Conservation (phyloP, 1,140 invertebrate species). For the Papilio polyxenes region DNA sequence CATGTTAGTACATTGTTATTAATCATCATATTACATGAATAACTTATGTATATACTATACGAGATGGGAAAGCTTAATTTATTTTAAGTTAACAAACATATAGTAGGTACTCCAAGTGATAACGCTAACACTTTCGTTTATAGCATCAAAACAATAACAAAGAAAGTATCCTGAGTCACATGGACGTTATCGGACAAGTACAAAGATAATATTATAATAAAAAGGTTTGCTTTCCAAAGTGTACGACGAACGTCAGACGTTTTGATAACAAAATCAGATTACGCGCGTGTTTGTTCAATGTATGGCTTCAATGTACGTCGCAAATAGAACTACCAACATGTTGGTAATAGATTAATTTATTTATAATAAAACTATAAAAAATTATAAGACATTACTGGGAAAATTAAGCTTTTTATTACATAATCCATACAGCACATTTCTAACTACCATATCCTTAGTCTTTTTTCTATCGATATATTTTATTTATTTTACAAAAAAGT, state of each 20-base stretch:
- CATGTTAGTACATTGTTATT: not conserved
- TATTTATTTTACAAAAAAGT: too few species aligned
- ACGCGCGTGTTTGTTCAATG: slow-evolving; percentile 13
- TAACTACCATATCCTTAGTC: too few species aligned
- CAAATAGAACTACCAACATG: slow-evolving; percentile 18
- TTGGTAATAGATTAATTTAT: not conserved
- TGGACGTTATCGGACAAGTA: not conserved
- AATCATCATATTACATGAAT: not conserved
- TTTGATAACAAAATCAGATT: slow-evolving; percentile 31
- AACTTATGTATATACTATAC: not conserved
- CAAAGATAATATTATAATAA: not conserved
- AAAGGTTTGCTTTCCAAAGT: not conserved
- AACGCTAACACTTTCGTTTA: not conserved
- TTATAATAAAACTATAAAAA: not conserved
- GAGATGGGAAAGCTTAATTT: too few species aligned
- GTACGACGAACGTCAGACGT: not conserved
- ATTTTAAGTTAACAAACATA: too few species aligned
- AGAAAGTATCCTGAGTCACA: not conserved
- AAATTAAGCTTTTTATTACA: too few species aligned
- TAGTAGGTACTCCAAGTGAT: not conserved
- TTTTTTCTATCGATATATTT: too few species aligned
- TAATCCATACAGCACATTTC: too few species aligned
- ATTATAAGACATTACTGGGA: not conserved
- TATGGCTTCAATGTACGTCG: slow-evolving; percentile 34
- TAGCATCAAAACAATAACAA: slow-evolving; percentile 18